These are phyloP conservation scores for Syngnathus scovelli DNA, from an alignment of 2,113 vertebrate species.

Conservation along the genomic window DNA sequence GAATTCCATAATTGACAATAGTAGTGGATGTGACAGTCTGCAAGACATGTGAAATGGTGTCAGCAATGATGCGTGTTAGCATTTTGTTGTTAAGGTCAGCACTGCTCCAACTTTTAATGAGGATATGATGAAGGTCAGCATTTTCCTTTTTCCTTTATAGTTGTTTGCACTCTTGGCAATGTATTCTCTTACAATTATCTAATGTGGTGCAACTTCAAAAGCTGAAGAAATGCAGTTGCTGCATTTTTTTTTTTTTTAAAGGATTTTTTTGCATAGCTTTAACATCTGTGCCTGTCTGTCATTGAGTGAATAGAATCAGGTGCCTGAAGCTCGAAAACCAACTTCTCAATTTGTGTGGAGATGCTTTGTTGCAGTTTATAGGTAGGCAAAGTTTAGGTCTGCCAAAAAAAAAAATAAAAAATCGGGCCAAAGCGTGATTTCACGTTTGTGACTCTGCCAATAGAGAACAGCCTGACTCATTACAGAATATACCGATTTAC, in stretches of 20 bases:
- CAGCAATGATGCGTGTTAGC: slow-evolving; percentile 7
- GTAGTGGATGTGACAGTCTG: background rate
- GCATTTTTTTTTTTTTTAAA: slow-evolving; percentile 19
- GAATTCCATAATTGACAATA: background rate
- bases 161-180: background rate
- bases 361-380: slow-evolving; percentile 54
- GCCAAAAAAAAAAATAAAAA: slow-evolving; percentile 15
- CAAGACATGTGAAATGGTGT: background rate
- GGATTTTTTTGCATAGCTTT: slow-evolving; percentile 19
- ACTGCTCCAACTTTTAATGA: background rate
- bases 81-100: slow-evolving; percentile 12
- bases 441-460: slow-evolving; percentile 41
- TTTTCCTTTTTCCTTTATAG: background rate
- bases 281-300: slow-evolving; percentile 45
- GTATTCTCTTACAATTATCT: slow-evolving; percentile 23
- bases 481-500: slow-evolving; percentile 34
- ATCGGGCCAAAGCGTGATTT: slow-evolving; percentile 51
- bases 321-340: slow-evolving; percentile 54
- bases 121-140: background rate
- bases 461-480: slow-evolving; percentile 31
- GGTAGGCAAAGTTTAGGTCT: slow-evolving; percentile 35
- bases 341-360: slow-evolving; percentile 53
- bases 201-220: slow-evolving; percentile 35
- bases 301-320: slow-evolving; percentile 45
- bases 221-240: slow-evolving; percentile 20